Evolutionary conservation across 2,797 vertebrate species (phyloP).

Genomic region (Gouania willdenowi): DNA sequence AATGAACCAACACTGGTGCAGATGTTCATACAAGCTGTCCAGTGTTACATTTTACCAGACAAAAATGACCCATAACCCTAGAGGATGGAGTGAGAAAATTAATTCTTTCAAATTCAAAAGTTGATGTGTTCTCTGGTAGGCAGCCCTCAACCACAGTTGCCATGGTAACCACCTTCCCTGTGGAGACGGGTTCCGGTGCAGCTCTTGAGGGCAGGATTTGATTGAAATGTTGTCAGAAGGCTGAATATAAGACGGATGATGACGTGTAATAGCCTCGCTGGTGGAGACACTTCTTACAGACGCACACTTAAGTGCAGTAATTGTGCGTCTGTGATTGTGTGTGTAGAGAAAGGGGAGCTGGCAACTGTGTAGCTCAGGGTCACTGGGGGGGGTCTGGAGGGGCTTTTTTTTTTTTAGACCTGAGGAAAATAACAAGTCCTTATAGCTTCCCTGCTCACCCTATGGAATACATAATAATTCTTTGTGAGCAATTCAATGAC

Average conservation of each 20-base stretch:
- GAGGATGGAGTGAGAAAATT: too few species aligned
- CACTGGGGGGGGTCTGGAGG: slow-evolving; percentile 16
- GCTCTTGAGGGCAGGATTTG: slow-evolving; percentile 54
- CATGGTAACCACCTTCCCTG: slow-evolving; percentile 60
- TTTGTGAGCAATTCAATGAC: too few species aligned
- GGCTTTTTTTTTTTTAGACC: slow-evolving; percentile 20
- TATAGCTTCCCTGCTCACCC: neutral
- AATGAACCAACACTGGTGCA: too few species aligned
- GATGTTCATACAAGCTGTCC: too few species aligned
- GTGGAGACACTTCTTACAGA: slow-evolving; percentile 45
- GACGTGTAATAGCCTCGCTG: slow-evolving; percentile 41
- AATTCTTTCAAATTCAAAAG: too few species aligned
- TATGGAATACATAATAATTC: too few species aligned
- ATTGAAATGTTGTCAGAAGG: slow-evolving; percentile 69
- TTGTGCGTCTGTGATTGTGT: neutral
- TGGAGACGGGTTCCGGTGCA: slow-evolving; percentile 41
- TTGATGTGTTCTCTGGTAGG: too few species aligned
- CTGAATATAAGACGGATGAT: slow-evolving; percentile 49
- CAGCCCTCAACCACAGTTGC: slow-evolving; percentile 53
- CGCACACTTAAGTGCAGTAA: slow-evolving; percentile 33
- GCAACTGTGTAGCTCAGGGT: slow-evolving; percentile 13
- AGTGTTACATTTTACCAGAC: too few species aligned
- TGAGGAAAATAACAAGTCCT: slow-evolving; percentile 49
- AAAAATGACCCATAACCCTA: too few species aligned
- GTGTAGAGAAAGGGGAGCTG: slow-evolving; percentile 7